Base-by-base conservation (phyloP, 1,140 invertebrate genomes). In the Sitophilus oryzae region DNA sequence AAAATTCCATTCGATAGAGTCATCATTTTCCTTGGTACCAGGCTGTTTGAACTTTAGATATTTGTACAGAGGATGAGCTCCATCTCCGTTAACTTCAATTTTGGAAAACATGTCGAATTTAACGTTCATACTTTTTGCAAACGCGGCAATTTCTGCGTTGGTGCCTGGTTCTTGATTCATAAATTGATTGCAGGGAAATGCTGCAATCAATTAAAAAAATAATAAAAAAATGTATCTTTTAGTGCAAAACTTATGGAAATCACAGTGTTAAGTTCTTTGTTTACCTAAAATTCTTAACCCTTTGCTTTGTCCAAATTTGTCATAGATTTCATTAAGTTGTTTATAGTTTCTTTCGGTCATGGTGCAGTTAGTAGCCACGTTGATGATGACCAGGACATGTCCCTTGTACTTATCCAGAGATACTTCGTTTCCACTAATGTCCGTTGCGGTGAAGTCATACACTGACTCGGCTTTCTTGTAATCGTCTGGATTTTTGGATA, bases 1-100 rank as follows among this genome's bases (percentile, higher is more conserved):
- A 63, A 96, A 98, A 73, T 97, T 98, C 95, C 95, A 98, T 68
- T 96, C 96, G 58, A 97, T 93, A 6, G 25, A 30, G 36, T 79
- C 81, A 67, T 84, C 77, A 6, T 30, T 30, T 30, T 30, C 25
- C 5, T 89, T 57, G 3, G 77, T 79, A 1, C 88, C 87, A 5
- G 75, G 73, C 64, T 91, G 81, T 58, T 89, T 90, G 14, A 79
- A 69, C 73, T 96, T 93, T 55, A 97, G 74, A 70, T 83, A 96
- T 55, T 88, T 86, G 75, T 81, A 97, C 14, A 96, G 66, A 0
- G 93, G 92, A 74, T 87, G 82, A 4, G 92, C 84, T 56, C 83
- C 73, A 5, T 84, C 79, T 0, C 92, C 92, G 72, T 96, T 96
- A 0, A 97, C 93, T 64, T 94, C 79, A 16, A 94, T 76, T 73